Evolutionary conservation across 2,113 vertebrate genomes (phyloP).

Genomic region (Cisticola juncidis): DNA sequence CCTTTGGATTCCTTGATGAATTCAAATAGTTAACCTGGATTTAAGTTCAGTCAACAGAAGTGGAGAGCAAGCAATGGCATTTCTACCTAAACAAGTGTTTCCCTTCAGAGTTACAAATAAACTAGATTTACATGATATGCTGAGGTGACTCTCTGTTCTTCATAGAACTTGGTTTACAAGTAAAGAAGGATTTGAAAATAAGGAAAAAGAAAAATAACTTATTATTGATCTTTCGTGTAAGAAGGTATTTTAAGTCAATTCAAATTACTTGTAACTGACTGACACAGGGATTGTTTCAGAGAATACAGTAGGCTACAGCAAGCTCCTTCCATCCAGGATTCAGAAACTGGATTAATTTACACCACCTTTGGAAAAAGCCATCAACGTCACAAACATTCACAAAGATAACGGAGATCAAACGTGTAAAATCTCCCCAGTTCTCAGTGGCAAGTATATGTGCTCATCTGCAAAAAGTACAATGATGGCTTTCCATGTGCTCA

Average conservation of each 20-base stretch:
- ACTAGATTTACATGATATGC: neutral
- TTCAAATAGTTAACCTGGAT: neutral
- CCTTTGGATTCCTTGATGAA: neutral
- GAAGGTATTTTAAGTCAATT: neutral
- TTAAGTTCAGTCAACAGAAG: neutral
- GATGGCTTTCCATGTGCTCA: neutral
- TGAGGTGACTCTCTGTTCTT: neutral
- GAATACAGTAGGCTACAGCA: neutral
- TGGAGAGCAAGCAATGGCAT: neutral
- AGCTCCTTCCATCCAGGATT: neutral
- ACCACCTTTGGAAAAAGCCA: neutral
- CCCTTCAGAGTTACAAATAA: neutral
- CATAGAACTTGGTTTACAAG: neutral
- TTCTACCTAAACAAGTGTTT: neutral
- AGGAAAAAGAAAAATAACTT: neutral
- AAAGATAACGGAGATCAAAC: neutral
- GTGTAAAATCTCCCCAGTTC: neutral
- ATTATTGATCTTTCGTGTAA: neutral
- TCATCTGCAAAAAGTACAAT: neutral
- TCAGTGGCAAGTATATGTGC: rapidly evolving
- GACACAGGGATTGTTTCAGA: neutral
- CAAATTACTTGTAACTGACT: neutral
- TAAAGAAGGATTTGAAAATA: neutral
- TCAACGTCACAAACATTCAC: neutral
- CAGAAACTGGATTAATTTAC: neutral